A percentile compares a stretch with the other conserved stretches of the same genome.
Evolutionary conservation across 2,888 invertebrate species (phyloP).

Genomic region (Campoplex capitator): DNA sequence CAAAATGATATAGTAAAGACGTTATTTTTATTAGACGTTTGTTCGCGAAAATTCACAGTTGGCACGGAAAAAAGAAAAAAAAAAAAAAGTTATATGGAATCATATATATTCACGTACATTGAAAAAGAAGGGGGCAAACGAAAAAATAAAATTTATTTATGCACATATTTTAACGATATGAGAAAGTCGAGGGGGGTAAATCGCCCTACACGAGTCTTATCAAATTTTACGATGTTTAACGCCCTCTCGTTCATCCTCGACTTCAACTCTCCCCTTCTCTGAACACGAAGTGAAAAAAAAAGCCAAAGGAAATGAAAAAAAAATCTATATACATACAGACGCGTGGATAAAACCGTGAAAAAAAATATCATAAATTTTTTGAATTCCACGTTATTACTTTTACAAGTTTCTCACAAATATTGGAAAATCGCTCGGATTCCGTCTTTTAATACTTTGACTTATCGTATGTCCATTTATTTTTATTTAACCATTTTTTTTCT

Average conservation of each 20-base stretch:
- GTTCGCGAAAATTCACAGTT: background rate
- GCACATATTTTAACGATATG: slow-evolving; percentile 52
- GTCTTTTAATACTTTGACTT: slow-evolving; percentile 6
- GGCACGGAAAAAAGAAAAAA: background rate
- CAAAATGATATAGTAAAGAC: slow-evolving; percentile 26
- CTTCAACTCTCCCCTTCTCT: background rate
- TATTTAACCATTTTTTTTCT: background rate
- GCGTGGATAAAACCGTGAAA: background rate
- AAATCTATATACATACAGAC: background rate
- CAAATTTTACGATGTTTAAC: slow-evolving; percentile 54
- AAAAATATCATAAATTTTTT: slow-evolving; percentile 22
- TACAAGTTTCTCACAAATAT: slow-evolving; percentile 5
- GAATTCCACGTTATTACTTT: slow-evolving; percentile 15
- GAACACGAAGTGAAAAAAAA: slow-evolving; percentile 13
- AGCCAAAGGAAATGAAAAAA: slow-evolving; percentile 10
- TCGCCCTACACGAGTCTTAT: slow-evolving; percentile 30
- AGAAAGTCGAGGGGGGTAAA: slow-evolving; percentile 26
- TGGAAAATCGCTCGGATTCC: background rate
- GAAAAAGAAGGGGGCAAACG: background rate
- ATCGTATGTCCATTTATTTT: background rate
- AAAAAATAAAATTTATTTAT: slow-evolving; percentile 3
- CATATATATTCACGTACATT: background rate
- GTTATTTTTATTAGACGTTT: slow-evolving; percentile 1
- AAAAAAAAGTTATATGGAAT: background rate
- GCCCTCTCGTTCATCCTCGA: slow-evolving; percentile 14